These are phyloP conservation scores for Standfussiana lucernea DNA, from an alignment of 2,888 invertebrate species.

Conservation along the genomic window DNA sequence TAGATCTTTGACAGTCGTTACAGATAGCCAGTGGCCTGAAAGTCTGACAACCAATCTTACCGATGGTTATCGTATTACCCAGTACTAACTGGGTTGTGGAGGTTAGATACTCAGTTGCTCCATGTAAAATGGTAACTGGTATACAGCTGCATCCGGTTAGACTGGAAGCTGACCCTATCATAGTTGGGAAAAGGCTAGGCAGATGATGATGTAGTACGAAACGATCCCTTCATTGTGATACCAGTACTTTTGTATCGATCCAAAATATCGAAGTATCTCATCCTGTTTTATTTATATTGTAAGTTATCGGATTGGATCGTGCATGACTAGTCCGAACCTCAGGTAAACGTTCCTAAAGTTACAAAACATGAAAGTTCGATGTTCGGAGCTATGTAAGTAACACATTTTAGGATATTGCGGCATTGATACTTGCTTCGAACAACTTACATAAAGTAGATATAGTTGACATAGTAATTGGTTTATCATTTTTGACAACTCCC, in stretches of 20 bases:
- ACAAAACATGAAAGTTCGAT: not conserved
- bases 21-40: too few species aligned
- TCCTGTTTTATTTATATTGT: not conserved
- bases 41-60: too few species aligned
- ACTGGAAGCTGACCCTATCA: too few species aligned
- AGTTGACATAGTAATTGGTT: not conserved
- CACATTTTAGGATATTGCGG: not conserved
- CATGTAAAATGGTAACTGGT: too few species aligned
- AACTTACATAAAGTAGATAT: not conserved
- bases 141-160: too few species aligned
- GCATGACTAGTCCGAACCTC: not conserved
- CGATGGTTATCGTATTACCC: too few species aligned
- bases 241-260: not conserved
- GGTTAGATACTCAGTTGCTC: too few species aligned
- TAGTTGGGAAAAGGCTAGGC: too few species aligned
- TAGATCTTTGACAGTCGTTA: too few species aligned
- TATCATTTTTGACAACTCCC: not conserved
- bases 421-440: not conserved
- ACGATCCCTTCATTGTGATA: too few species aligned
- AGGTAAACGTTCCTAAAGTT: not conserved
- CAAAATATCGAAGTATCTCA: not conserved
- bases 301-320: not conserved
- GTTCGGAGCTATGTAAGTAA: not conserved
- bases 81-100: too few species aligned
- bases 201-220: not conserved